Base-by-base conservation (phyloP, 2,888 invertebrate species). In the Hypercompe scribonia region DNA sequence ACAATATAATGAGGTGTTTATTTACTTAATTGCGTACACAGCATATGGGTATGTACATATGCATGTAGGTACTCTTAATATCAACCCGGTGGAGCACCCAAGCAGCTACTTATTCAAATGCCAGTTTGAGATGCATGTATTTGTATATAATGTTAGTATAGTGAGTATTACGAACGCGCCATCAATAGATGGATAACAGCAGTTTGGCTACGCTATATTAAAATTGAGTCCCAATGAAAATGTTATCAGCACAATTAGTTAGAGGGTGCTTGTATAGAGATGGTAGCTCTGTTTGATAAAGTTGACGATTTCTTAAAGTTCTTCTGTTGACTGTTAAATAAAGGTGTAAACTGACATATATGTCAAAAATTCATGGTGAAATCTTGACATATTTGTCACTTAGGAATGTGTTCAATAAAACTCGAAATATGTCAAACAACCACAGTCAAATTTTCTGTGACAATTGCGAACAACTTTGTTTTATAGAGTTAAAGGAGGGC, bases 1-100 rank as follows among this genome's bases (percentile, higher is more conserved):
- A 70, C 70, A 42, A 70, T 69, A 28, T 54, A 54, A 34, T 33
- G 34, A 34, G 61, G 65, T 64, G 15, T 63, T 61, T 58, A 42
- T 65, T 58, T 11, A 54, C 31, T 31, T 28, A 65, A 71, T 8
- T 39, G n/a, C 15, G 36, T 63, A 58, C 39, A 33, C 11, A 54
- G 50, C 50, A 54, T n/a, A 10, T 8, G 11, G 24, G 24, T 50
- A 50, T 11, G 50, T 54, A 54, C 50, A 28, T 28, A 39, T 21
- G 18, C 31, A 66, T 31, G 42, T 46, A 13, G 18, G 7, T 42
- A 42, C 28, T 18, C 1, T 31, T 66, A 2, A 18, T 61, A 61
- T 61, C 31, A 18, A 61, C 28, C 31, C 31, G 15, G 61, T 13
- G 61, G 61, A 18, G 61, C 39, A 4, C 65, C 5, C 65, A 18